Evolutionary conservation across 2,113 vertebrate species (phyloP).

Genomic region (Vimba vimba): DNA sequence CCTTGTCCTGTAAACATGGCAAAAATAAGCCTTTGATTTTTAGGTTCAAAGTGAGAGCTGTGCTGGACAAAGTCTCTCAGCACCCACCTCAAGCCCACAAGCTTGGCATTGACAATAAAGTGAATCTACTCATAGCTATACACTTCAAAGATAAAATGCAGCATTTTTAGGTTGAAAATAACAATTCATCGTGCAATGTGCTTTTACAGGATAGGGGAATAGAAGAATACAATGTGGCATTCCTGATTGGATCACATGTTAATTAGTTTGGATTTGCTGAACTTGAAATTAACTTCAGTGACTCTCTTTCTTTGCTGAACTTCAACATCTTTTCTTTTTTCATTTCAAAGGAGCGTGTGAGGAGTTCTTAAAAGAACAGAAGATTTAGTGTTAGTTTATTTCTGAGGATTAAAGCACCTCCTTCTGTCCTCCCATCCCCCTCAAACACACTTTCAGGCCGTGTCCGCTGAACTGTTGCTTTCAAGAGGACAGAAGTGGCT

Average conservation of each 20-base stretch:
- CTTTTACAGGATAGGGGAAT: neutral
- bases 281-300: slow-evolving; percentile 30
- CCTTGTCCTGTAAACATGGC: slow-evolving; percentile 54
- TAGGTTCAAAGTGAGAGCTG: slow-evolving; percentile 56
- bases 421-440: slow-evolving; percentile 23
- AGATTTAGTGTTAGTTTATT: slow-evolving; percentile 55
- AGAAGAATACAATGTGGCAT: neutral
- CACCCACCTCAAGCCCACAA: slow-evolving; percentile 29
- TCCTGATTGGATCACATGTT: slow-evolving; percentile 40
- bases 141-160: neutral
- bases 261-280: slow-evolving; percentile 57
- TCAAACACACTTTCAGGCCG: slow-evolving; percentile 50
- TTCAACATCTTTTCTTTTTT: slow-evolving; percentile 5
- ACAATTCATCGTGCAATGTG: neutral
- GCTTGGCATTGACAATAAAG: slow-evolving; percentile 42
- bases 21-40: slow-evolving; percentile 56
- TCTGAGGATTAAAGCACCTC: slow-evolving; percentile 51
- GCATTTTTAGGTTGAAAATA: slow-evolving; percentile 2
- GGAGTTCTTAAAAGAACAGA: slow-evolving; percentile 43
- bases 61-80: slow-evolving; percentile 43
- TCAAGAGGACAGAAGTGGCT: slow-evolving; percentile 34
- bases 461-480: slow-evolving; percentile 48
- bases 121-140: slow-evolving; percentile 11
- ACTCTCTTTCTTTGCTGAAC: slow-evolving; percentile 19
- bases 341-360: slow-evolving; percentile 38